These are phyloP conservation scores for Ganaspis sp. DNA, from an alignment of 1,140 invertebrate species.

Conservation along the genomic window DNA sequence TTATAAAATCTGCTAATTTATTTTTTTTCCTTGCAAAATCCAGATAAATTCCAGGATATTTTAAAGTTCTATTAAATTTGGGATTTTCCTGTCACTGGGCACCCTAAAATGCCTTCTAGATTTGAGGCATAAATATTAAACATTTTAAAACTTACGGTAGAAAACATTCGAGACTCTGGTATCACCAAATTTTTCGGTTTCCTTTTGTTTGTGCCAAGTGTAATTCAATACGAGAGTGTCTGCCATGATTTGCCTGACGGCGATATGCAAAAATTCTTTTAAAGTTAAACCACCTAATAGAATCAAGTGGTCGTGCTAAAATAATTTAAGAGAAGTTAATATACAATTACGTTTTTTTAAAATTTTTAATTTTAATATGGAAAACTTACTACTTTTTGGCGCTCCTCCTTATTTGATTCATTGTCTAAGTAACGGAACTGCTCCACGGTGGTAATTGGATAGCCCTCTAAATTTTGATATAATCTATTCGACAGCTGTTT, in stretches of 20 bases:
- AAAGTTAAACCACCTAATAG: neutral
- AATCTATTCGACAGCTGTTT: too few species aligned
- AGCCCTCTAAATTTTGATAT: too few species aligned
- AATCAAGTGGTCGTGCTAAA: slow-evolving; percentile 8
- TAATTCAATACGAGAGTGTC: neutral
- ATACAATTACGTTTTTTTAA: neutral
- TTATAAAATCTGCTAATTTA: too few species aligned
- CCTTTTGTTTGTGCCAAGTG: neutral
- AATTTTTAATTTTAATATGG: neutral
- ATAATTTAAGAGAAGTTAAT: neutral
- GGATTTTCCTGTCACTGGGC: neutral
- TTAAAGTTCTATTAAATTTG: too few species aligned
- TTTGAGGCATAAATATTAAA: neutral
- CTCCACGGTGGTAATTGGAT: too few species aligned
- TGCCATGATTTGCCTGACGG: neutral
- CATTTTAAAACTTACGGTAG: neutral
- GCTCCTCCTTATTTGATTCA: neutral
- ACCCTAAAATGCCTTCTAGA: neutral
- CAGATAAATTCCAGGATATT: too few species aligned
- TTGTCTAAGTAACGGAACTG: too few species aligned
- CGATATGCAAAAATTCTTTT: neutral
- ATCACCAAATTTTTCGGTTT: neutral
- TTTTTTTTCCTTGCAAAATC: too few species aligned
- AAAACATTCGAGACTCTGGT: neutral
- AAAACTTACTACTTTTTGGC: neutral